A percentile compares a stretch with the other conserved stretches of the same genome.
Conservation (phyloP, 2,888 invertebrate genomes). For the Dryobota labecula region DNA sequence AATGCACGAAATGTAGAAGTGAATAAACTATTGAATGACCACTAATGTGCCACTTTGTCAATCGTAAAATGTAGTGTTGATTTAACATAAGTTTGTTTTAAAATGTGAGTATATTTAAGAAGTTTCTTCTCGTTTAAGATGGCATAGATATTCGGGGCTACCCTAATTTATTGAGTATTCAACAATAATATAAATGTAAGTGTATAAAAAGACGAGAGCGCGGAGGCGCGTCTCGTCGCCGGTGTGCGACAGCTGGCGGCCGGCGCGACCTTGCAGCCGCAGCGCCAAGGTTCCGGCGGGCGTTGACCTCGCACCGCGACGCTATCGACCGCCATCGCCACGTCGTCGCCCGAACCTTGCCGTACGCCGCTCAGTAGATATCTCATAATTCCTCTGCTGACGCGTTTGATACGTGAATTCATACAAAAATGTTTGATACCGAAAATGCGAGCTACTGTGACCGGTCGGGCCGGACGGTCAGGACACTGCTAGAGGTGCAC, state of each 20-base stretch:
- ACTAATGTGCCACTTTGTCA: neutral
- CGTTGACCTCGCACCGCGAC: constrained; percentile 74
- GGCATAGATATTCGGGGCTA: neutral
- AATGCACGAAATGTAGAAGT: constrained; percentile 47
- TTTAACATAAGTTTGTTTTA: neutral
- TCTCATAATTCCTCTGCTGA: constrained; percentile 22
- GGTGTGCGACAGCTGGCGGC: constrained; percentile 69
- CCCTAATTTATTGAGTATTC: neutral
- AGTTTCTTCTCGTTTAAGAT: neutral
- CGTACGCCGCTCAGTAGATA: constrained; percentile 35
- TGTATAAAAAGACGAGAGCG: constrained; percentile 19
- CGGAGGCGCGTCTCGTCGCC: constrained; percentile 34
- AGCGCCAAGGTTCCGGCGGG: constrained; percentile 78
- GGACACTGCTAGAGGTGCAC: constrained; percentile 55
- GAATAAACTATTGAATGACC: constrained; percentile 30
- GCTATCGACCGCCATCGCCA: constrained; percentile 67
- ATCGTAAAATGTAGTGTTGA: neutral
- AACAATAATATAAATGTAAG: constrained; percentile 1
- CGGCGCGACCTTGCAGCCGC: constrained; percentile 76
- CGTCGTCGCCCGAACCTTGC: constrained; percentile 46
- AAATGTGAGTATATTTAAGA: neutral
- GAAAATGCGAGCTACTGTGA: constrained; percentile 41
- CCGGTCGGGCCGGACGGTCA: constrained; percentile 47
- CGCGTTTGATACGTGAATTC: constrained; percentile 32
- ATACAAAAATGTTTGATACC: constrained; percentile 29